These are phyloP conservation scores for Phyllostomus discolor DNA, from an alignment of 2,113 vertebrate genomes.

Conservation along the genomic window DNA sequence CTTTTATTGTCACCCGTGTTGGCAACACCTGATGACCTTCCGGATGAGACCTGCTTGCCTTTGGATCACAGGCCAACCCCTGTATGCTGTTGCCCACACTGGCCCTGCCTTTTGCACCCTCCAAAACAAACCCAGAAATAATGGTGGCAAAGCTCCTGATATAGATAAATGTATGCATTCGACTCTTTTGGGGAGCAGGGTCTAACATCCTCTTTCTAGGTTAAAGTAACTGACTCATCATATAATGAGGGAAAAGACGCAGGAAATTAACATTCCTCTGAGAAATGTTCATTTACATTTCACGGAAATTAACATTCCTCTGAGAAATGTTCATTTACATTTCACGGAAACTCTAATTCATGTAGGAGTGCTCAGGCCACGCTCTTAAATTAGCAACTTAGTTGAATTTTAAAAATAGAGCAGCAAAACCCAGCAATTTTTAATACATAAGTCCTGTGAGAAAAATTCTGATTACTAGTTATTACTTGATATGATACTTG, in stretches of 20 bases:
- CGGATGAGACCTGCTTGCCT: neutral
- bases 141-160: neutral
- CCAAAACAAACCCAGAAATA: neutral
- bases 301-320: conserved; percentile 43
- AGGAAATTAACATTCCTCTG: conserved; percentile 50
- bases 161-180: neutral
- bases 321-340: no score
- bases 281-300: no score
- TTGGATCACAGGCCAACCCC: neutral
- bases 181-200: neutral
- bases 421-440: conserved; percentile 41
- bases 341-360: conserved; percentile 17
- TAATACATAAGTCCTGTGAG: conserved; percentile 34
- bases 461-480: conserved; percentile 45
- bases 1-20: neutral
- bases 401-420: conserved; percentile 47
- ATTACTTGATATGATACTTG: conserved; percentile 30
- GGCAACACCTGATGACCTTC: neutral
- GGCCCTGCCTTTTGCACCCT: neutral
- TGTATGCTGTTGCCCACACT: no score
- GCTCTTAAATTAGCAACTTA: conserved; percentile 37
- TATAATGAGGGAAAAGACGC: neutral
- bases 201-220: neutral
- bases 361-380: neutral
- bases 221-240: conserved; percentile 3